Evolutionary conservation across 2,113 vertebrate species (phyloP).

Genomic region (Carassius carassius): DNA sequence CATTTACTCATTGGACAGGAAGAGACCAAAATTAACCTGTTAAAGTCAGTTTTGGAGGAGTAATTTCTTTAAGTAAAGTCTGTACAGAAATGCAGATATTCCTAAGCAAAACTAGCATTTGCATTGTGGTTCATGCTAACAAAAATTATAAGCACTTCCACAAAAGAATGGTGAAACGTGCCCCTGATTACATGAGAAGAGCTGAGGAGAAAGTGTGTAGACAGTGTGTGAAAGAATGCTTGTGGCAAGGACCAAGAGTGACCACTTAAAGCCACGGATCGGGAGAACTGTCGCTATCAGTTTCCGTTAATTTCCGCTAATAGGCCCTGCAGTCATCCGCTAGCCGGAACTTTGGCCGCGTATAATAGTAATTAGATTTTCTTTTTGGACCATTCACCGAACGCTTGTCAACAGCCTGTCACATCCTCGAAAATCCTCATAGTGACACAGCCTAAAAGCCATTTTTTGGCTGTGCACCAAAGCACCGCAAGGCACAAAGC

Average conservation of each 20-base stretch:
- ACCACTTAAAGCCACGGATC: constrained; percentile 44
- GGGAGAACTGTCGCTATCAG: constrained; percentile 47
- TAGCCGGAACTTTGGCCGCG: constrained; percentile 55
- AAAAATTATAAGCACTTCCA: not conserved
- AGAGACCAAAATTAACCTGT: not conserved
- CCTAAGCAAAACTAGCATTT: not conserved
- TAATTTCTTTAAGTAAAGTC: not conserved
- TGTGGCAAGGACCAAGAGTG: constrained; percentile 48
- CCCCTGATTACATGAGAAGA: not conserved
- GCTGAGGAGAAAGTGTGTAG: not conserved
- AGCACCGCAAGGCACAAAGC: constrained; percentile 39
- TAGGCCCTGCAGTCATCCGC: constrained; percentile 62
- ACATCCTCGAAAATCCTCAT: constrained; percentile 54
- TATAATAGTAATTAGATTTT: constrained; percentile 74
- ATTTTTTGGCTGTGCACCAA: constrained; percentile 59
- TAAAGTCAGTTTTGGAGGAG: not conserved
- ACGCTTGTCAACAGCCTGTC: constrained; percentile 68
- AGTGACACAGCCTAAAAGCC: constrained; percentile 64
- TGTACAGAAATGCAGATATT: no score
- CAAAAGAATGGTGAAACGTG: not conserved
- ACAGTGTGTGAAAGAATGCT: constrained; percentile 57
- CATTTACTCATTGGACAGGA: no score
- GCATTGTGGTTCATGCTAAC: not conserved
- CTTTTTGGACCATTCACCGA: constrained; percentile 62
- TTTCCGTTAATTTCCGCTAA: constrained; percentile 65